Evolutionary conservation across 2,797 vertebrate species (phyloP).

Genomic region (Anisognathus igniventris): DNA sequence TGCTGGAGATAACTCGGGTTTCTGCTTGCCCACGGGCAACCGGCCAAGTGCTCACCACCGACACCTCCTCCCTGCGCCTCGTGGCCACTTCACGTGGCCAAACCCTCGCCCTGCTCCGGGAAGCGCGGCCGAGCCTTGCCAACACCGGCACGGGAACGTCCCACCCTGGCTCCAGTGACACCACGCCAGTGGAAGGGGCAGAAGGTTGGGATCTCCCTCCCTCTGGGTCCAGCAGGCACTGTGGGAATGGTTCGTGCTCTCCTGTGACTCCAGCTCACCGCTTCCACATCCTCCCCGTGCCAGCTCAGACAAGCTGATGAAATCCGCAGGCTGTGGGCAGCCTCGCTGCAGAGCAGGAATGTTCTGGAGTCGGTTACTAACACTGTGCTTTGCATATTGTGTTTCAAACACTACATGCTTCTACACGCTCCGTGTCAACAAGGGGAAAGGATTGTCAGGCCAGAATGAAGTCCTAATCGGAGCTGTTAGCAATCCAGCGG

Average conservation of each 20-base stretch:
- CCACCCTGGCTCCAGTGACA: accelerated
- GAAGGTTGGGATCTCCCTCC: not conserved
- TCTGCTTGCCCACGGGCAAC: constrained; percentile 8
- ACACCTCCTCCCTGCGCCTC: not conserved
- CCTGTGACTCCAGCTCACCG: not conserved
- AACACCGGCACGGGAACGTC: accelerated
- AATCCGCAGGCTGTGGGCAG: constrained; percentile 2
- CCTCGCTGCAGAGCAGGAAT: not conserved
- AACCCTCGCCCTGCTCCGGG: not conserved
- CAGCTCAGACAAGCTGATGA: constrained; percentile 21
- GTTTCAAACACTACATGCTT: not conserved
- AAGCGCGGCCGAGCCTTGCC: accelerated
- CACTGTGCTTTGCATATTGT: not conserved
- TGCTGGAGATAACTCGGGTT: not conserved
- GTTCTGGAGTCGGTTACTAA: not conserved
- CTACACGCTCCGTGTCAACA: constrained; percentile 10
- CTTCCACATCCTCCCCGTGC: not conserved
- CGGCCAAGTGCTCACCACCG: not conserved
- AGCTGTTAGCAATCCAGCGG: not conserved
- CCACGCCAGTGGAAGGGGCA: accelerated
- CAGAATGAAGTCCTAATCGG: not conserved
- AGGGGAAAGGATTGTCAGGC: not conserved
- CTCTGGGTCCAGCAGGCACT: not conserved
- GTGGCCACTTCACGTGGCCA: not conserved
- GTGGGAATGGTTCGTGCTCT: not conserved